A percentile compares a stretch with the other conserved stretches of the same genome.
Conservation (phyloP, 2,113 vertebrate genomes). For the Cochlearius cochlearius region DNA sequence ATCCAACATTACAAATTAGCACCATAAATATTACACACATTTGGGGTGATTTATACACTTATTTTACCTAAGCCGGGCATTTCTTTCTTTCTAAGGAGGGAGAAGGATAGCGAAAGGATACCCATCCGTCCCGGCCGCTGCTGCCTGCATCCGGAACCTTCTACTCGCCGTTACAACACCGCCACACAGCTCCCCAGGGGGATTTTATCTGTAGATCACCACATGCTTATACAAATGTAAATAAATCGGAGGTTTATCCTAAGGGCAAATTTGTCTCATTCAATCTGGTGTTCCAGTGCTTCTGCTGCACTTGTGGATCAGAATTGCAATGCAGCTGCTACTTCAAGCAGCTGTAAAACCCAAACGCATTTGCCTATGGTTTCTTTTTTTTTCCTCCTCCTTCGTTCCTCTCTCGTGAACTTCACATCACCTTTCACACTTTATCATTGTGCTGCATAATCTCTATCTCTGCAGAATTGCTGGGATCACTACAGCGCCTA, state of each 20-base stretch:
- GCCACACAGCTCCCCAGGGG: background rate
- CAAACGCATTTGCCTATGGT: background rate
- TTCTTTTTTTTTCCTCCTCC: background rate
- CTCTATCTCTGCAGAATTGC: background rate
- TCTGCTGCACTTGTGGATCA: background rate
- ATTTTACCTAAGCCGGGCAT: background rate
- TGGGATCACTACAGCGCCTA: background rate
- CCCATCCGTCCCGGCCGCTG: background rate
- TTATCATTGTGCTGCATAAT: conserved; percentile 14
- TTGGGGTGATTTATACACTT: background rate
- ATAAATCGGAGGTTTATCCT: background rate
- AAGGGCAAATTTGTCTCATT: background rate
- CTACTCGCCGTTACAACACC: background rate
- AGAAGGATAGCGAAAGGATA: background rate
- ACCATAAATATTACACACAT: conserved; percentile 25
- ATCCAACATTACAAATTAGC: conserved; percentile 27
- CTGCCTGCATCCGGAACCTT: background rate
- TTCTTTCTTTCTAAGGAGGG: background rate
- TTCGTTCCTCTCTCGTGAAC: background rate
- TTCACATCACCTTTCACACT: conserved; percentile 27
- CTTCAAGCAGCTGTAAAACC: background rate
- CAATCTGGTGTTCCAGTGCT: background rate
- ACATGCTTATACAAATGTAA: background rate
- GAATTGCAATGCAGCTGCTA: background rate
- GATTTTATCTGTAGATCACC: background rate